phyloP scores from a whole-genome alignment of 2,113 vertebrate species.

The Catharus minimus region DNA sequence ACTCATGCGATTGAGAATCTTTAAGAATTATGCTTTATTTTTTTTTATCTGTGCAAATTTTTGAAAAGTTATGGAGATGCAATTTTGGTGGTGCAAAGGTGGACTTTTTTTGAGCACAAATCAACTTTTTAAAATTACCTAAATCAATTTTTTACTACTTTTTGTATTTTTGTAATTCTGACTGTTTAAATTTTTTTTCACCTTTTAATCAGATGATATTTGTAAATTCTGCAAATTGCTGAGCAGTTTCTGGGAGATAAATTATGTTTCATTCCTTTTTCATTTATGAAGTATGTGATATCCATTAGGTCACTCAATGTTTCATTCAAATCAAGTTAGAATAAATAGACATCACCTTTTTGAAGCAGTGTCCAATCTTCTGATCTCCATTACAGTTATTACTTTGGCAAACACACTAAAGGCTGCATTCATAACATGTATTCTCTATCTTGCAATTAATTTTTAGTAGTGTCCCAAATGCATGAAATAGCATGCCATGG shows the following conservation, averaged over 20 bases:
- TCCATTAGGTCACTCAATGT: background rate
- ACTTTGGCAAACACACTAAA: constrained; percentile 26
- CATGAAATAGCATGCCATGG: background rate
- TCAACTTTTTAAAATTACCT: background rate
- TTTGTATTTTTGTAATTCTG: background rate
- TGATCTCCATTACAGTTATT: constrained; percentile 45
- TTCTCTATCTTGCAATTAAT: background rate
- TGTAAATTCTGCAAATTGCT: background rate
- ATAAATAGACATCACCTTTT: background rate
- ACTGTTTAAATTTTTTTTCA: background rate
- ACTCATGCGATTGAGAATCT: background rate
- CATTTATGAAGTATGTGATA: background rate
- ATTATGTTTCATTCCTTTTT: background rate
- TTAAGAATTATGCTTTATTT: background rate
- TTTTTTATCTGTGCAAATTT: background rate
- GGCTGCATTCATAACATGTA: background rate
- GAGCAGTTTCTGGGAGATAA: background rate
- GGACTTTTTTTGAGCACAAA: background rate
- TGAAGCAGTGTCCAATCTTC: background rate
- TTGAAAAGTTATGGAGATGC: background rate
- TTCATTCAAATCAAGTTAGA: constrained; percentile 19
- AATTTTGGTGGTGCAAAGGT: background rate
- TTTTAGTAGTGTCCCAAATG: background rate
- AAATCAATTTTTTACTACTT: background rate
- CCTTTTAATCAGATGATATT: background rate